Percentiles rank a stretch among this genome's conserved stretches.
These are phyloP conservation scores for Polyploca ridens DNA, from an alignment of 2,888 invertebrate species.

Conservation along the genomic window DNA sequence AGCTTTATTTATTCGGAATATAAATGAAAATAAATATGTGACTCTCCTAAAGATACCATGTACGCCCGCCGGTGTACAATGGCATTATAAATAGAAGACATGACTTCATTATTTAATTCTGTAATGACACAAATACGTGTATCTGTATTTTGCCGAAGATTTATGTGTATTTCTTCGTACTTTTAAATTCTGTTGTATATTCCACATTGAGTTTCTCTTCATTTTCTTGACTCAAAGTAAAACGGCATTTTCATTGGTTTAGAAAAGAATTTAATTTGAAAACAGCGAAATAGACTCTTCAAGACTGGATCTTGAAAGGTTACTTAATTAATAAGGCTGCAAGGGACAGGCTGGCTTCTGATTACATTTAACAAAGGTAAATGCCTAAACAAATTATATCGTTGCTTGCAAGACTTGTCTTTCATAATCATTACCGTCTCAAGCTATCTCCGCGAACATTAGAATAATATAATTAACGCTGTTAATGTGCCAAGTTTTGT, in stretches of 20 bases:
- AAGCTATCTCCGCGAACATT: not conserved
- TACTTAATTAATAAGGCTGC: constrained; percentile 12
- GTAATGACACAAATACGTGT: not conserved
- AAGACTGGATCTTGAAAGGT: constrained; percentile 6
- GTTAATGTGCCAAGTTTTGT: not conserved
- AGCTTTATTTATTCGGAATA: not conserved
- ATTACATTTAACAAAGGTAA: constrained; percentile 8
- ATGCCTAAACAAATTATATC: not conserved
- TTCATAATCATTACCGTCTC: not conserved
- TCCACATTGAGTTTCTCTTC: not conserved
- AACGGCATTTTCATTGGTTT: not conserved
- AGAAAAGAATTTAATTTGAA: not conserved
- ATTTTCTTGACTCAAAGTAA: not conserved
- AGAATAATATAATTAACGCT: not conserved
- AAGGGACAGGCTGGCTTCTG: constrained; percentile 4
- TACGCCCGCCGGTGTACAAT: not conserved
- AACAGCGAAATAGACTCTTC: no score
- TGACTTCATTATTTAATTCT: not conserved
- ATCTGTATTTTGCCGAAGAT: not conserved
- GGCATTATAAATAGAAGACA: constrained; percentile 1
- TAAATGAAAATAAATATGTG: not conserved
- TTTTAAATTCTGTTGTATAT: not conserved
- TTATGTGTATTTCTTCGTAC: not conserved
- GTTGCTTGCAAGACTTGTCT: not conserved
- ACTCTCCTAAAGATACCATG: not conserved